Conservation (phyloP, 1,140 invertebrate species). For the Bathynomus jamesi region DNA sequence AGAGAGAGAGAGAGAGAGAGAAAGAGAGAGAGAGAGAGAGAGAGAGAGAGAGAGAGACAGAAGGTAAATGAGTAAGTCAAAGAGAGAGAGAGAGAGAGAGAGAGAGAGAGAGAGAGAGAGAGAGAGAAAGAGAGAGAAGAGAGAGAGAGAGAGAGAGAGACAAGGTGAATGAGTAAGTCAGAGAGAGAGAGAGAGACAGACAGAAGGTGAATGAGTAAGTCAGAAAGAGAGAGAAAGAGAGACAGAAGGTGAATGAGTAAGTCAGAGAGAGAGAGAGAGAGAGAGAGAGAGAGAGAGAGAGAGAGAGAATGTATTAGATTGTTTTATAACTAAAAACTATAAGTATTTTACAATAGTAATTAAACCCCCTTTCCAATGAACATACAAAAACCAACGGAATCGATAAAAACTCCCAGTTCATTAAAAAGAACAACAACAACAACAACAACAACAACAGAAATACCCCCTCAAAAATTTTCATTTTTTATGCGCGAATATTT, state of each 20-base stretch:
- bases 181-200: neutral
- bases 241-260: neutral
- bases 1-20: no score
- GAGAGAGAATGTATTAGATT: no score
- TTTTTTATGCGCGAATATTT: neutral
- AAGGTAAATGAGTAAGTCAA: neutral
- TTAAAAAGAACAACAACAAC: neutral
- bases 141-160: slow-evolving; percentile 1
- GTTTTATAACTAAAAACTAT: no score
- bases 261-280: neutral
- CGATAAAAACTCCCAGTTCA: neutral
- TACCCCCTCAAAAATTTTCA: neutral
- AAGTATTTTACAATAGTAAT: no score
- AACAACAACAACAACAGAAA: no score
- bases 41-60: neutral
- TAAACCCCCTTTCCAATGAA: neutral
- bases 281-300: neutral
- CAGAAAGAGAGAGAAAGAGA: neutral
- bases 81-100: slow-evolving; percentile 9
- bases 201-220: neutral
- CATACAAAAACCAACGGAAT: neutral
- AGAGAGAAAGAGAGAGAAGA: neutral
- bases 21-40: neutral
- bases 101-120: slow-evolving; percentile 1
- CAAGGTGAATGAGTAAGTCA: neutral